Base-by-base conservation (phyloP, 2,797 vertebrate genomes). In the Bovichtus variegatus region DNA sequence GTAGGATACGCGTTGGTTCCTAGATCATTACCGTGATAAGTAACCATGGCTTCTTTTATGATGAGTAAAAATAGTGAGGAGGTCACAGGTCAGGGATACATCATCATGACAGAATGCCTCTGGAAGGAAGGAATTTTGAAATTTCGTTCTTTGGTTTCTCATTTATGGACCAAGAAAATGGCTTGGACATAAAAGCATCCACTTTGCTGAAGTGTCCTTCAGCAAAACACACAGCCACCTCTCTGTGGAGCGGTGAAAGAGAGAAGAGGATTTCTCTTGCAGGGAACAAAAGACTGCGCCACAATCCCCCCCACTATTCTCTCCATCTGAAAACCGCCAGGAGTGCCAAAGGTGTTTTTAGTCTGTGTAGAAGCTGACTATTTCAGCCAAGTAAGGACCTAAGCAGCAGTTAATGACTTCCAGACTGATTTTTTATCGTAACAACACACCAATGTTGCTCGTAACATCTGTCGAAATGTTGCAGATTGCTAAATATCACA, bases 401-500 rank as follows among this genome's bases (percentile, higher is more conserved):
- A 53, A 61, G 43, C 34, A 54, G 25, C 66, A 16, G 21, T 60
- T 83, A 83, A 90, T 79, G 54, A 65, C 23, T 87, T 85, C 84
- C 90, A 93, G 88, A 69, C 31, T 21, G 6, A 50, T n/a, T 74
- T 40, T 41, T 21, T 75, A 87, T 81, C 9, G 19, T 49, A 76
- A 29, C 80, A 89, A 71, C 74, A 88, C 84, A 69, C 54, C 49
- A 5, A 59, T 5, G 0, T 54, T 60, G 18, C 61, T 61, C 38
- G 27, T 62, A 79, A 82, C 83, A 81, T 86, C 80, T 91, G 83
- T 41, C 3, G 31, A 74, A 85, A 81, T 44, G 38, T 67, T 60
- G 46, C 34, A 8, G 25, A 76, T 89, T 88, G 65, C 80, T 61
- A 63, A 80, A 89, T 71, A 61, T 87, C 67, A 46, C 84, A 84